A percentile compares a stretch with the other conserved stretches of the same genome.
phyloP scores from a whole-genome alignment of 1,140 invertebrate species.

The Aphelenchoides fujianensis region DNA sequence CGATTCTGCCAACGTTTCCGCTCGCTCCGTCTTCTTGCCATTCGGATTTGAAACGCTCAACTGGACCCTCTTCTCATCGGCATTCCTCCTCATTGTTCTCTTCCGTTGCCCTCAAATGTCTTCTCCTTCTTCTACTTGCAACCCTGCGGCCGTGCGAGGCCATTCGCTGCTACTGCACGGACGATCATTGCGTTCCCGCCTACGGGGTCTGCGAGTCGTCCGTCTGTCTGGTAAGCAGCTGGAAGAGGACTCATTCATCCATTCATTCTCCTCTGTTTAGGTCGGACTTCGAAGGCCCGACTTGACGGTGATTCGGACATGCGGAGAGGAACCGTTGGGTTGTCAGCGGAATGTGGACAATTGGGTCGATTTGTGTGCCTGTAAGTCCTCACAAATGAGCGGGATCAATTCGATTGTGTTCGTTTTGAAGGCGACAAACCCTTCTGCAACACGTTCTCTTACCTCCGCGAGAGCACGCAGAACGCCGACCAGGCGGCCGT shows the following conservation, averaged over 20 bases:
- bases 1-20: background rate
- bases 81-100: background rate
- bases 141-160: background rate
- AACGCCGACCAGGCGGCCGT: background rate
- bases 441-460: constrained; percentile 51
- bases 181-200: constrained; percentile 35
- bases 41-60: constrained; percentile 2
- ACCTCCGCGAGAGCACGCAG: constrained; percentile 26
- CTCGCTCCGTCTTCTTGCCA: background rate
- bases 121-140: background rate
- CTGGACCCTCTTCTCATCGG: background rate
- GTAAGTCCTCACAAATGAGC: too few relatives aligned
- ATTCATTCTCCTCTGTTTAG: constrained; percentile 4
- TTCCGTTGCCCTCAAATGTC: background rate
- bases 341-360: constrained; percentile 42
- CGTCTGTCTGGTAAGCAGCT: constrained; percentile 25
- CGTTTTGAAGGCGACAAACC: too few relatives aligned
- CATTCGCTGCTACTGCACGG: constrained; percentile 34
- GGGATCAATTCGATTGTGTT: too few relatives aligned
- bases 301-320: constrained; percentile 43
- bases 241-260: constrained; percentile 2
- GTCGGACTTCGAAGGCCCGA: constrained; percentile 19
- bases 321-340: constrained; percentile 49
- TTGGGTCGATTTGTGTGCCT: constrained; percentile 47
- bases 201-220: constrained; percentile 31